Evolutionary conservation across 2,888 invertebrate species (phyloP).

Genomic region (Tortricodes alternella): DNA sequence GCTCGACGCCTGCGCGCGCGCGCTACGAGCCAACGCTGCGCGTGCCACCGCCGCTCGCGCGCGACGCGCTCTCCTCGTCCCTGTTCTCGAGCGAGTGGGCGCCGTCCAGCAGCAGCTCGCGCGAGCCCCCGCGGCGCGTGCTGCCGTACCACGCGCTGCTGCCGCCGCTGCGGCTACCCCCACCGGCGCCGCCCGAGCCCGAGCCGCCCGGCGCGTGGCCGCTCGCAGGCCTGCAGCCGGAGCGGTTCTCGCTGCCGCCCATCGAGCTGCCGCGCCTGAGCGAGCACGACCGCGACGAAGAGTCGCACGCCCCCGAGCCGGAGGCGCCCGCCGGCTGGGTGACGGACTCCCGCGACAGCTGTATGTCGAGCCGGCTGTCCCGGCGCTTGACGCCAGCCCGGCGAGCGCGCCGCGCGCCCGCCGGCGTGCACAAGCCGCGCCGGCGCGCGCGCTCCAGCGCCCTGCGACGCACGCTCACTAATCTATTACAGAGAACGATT

Average conservation of each 20-base stretch:
- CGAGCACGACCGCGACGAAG: slow-evolving; percentile 48
- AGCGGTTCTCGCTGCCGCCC: slow-evolving; percentile 45
- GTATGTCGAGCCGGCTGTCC: slow-evolving; percentile 14
- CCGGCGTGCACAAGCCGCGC: slow-evolving; percentile 47
- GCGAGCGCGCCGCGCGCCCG: slow-evolving; percentile 36
- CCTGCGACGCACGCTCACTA: slow-evolving; percentile 58
- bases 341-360: slow-evolving; percentile 34
- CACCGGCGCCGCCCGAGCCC: slow-evolving; percentile 44
- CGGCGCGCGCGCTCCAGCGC: slow-evolving; percentile 48
- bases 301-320: slow-evolving; percentile 38
- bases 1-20: slow-evolving; percentile 41
- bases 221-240: slow-evolving; percentile 41
- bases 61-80: slow-evolving; percentile 56
- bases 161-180: slow-evolving; percentile 64
- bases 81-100: slow-evolving; percentile 62
- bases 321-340: slow-evolving; percentile 26
- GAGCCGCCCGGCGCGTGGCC: too few species aligned
- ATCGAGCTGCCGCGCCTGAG: slow-evolving; percentile 49
- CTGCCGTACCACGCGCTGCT: slow-evolving; percentile 56
- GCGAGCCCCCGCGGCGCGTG: slow-evolving; percentile 46
- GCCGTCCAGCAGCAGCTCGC: slow-evolving; percentile 50
- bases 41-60: slow-evolving; percentile 37
- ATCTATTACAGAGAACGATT: slow-evolving; percentile 58
- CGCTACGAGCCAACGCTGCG: slow-evolving; percentile 43
- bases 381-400: slow-evolving; percentile 22